Evolutionary conservation across 2,797 vertebrate species (phyloP), one percentile per base, ranked within the genome.

Genomic region (Psittacula derbiana): DNA sequence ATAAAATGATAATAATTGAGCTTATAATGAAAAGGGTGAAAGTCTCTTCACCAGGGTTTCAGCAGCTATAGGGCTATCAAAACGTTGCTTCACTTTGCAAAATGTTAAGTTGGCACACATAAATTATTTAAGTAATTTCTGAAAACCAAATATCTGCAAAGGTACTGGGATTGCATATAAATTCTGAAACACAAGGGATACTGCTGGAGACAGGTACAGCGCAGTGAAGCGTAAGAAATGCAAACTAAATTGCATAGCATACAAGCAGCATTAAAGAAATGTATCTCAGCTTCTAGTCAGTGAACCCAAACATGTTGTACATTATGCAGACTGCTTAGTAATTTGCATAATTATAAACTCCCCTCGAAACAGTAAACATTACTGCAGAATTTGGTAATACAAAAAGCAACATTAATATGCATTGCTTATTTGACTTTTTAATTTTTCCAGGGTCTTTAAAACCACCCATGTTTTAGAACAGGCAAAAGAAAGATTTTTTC

Each of bases 331-430:
- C 91, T 90, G 65, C 89, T 96, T 89, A 91, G 93, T 60, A 96
- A 96, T 97, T 97, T 98, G 78, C 97, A 98, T 98, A 98, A 98
- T 97, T 98, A 98, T 96, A 95, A 97, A 93, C 86, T 97, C 96
- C 83, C 95, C 89, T 97, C 33, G 55, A 97, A 97, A 97, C 82
- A 95, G 93, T 97, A 97, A 98, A 97, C 95, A 96, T 92, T 79
- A 65, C 95, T 96, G 95, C 94, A 95, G 96, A 96, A 95, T 95
- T 94, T 21, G 74, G 80, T 86, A 93, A 96, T 80, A 90, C 66
- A 93, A 97, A 97, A 95, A 94, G 47, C 55, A 87, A 55, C 50
- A 71, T 97, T 96, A 95, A 95, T 96, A 96, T 89, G 93, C 89
- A 79, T 80, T 93, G 83, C 92, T 95, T 88, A 96, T 97, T 94